These are phyloP conservation scores for Erebia aethiops DNA, from an alignment of 2,888 invertebrate species.

Conservation along the genomic window DNA sequence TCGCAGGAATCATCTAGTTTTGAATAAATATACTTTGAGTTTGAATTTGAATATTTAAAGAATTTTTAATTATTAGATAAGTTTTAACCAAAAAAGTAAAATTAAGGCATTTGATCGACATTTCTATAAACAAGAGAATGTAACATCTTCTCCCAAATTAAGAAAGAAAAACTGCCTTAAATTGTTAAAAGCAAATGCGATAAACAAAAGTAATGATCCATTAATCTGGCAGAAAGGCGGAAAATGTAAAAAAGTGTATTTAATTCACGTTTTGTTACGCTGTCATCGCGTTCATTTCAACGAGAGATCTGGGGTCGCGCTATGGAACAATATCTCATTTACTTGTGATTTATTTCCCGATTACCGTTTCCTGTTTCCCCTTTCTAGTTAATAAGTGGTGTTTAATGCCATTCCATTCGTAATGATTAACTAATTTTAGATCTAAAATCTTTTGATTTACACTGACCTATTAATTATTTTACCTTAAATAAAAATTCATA, in stretches of 20 bases:
- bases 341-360: slow-evolving; percentile 71
- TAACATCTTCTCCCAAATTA: slow-evolving; percentile 23
- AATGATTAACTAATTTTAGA: slow-evolving; percentile 17
- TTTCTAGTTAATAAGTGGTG: slow-evolving; percentile 53
- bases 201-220: slow-evolving; percentile 43
- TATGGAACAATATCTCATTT: slow-evolving; percentile 69
- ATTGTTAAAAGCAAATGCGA: slow-evolving; percentile 37
- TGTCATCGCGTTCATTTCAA: slow-evolving; percentile 69
- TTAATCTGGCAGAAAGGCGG: slow-evolving; percentile 41
- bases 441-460: no score
- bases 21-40: no score
- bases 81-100: not conserved
- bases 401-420: slow-evolving; percentile 54
- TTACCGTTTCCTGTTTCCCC: slow-evolving; percentile 62
- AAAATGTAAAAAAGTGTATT: slow-evolving; percentile 47
- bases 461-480: no score
- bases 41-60: no score
- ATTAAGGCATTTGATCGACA: not conserved
- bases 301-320: slow-evolving; percentile 53
- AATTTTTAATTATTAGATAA: no score
- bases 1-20: no score
- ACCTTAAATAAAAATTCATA: no score
- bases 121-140: slow-evolving; percentile 14
- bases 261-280: slow-evolving; percentile 61
- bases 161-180: slow-evolving; percentile 31